Evolutionary conservation across 2,797 vertebrate species (phyloP).

Genomic region (Emys orbicularis): DNA sequence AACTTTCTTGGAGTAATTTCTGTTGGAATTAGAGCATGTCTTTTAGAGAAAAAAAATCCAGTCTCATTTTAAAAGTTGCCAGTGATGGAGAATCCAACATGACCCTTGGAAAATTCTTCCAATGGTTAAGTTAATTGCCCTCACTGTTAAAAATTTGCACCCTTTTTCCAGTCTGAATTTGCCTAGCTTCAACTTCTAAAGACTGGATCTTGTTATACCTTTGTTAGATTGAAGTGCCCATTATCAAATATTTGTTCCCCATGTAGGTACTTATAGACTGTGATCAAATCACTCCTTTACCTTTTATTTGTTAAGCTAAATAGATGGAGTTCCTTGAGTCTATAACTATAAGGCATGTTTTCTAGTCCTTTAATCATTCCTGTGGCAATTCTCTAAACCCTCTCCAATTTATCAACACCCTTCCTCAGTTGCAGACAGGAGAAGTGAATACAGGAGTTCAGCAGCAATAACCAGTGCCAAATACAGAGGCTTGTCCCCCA

Average conservation of each 20-base stretch:
- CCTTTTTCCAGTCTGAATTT: neutral
- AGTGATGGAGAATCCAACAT: neutral
- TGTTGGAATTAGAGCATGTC: neutral
- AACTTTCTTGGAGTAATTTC: neutral
- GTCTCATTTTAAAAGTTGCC: neutral
- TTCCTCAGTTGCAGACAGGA: neutral
- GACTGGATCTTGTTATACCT: neutral
- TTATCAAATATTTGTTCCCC: neutral
- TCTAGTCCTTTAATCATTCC: neutral
- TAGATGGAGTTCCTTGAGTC: neutral
- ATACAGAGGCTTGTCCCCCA: neutral
- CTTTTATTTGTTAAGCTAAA: neutral
- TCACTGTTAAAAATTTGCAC: neutral
- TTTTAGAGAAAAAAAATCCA: neutral
- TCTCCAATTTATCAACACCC: neutral
- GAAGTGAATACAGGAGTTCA: neutral
- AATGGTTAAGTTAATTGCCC: neutral
- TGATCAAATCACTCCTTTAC: neutral
- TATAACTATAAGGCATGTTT: neutral
- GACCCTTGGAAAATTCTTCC: neutral
- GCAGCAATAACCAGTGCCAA: neutral
- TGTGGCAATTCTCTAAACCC: neutral
- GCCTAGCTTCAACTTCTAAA: neutral
- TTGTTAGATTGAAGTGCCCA: neutral
- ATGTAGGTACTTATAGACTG: neutral